phyloP scores from a whole-genome alignment of 2,888 invertebrate genomes.

The Acronicta psi region DNA sequence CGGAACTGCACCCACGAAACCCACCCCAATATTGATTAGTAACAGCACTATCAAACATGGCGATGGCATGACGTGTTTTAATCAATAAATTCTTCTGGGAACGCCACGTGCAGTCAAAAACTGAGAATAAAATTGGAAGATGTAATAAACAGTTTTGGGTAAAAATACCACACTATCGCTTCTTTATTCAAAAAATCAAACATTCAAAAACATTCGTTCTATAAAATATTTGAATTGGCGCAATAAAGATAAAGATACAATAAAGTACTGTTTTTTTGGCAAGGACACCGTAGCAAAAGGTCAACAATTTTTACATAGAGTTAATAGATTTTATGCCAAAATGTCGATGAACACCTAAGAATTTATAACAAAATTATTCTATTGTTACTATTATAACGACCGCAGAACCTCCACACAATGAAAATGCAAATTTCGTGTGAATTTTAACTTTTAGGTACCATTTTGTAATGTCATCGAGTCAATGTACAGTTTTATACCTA shows the following conservation, averaged over 20 bases:
- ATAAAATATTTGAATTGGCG: not conserved
- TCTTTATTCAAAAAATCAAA: not conserved
- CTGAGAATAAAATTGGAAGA: conserved; percentile 15
- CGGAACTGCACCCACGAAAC: conserved; percentile 41
- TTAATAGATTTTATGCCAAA: conserved; percentile 7
- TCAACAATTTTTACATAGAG: conserved; percentile 8
- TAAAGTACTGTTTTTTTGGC: not conserved
- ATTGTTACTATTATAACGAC: conserved; percentile 31
- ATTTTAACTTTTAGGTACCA: conserved; percentile 43
- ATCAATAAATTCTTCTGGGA: conserved; percentile 50
- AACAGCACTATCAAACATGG: conserved; percentile 34
- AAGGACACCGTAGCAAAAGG: conserved; percentile 1
- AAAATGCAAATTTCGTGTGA: conserved; percentile 52
- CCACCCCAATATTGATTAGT: conserved; percentile 53
- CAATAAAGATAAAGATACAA: not conserved
- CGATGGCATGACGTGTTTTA: conserved; percentile 43
- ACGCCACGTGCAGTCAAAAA: conserved; percentile 28
- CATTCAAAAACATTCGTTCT: not conserved
- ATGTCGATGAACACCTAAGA: conserved; percentile 13
- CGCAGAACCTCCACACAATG: conserved; percentile 42
- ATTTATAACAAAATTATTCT: conserved; percentile 34
- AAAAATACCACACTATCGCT: no score
- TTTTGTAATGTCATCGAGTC: conserved; percentile 52
- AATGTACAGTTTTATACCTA: conserved; percentile 49
- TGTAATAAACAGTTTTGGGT: no score